Conservation (phyloP, 2,113 vertebrate species). For the Prolemur simus region DNA sequence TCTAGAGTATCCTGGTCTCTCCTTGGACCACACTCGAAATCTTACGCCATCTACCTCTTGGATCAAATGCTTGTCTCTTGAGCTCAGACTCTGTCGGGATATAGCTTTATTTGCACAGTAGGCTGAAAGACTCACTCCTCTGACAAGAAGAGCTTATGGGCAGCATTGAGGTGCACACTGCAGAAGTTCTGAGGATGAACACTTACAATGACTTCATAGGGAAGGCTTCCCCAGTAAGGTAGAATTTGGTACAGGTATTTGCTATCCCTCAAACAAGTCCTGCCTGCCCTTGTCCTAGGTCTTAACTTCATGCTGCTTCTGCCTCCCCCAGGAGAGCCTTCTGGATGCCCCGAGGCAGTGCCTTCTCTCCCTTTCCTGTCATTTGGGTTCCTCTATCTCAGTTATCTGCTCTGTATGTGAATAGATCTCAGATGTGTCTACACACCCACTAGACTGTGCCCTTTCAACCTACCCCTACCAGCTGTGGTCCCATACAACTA, state of each 20-base stretch:
- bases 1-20: not conserved
- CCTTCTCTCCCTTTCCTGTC: not conserved
- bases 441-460: not conserved
- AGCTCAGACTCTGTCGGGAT: not conserved
- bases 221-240: not conserved
- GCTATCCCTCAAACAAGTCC: not conserved
- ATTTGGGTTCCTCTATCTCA: not conserved
- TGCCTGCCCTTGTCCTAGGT: not conserved
- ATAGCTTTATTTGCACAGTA: not conserved
- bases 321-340: not conserved
- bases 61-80: not conserved
- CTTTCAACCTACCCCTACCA: too few species aligned
- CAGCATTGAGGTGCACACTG: not conserved
- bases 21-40: not conserved
- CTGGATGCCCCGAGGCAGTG: not conserved
- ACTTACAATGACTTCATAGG: not conserved
- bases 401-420: not conserved
- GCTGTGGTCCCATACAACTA: too few species aligned
- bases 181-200: not conserved
- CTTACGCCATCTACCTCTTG: not conserved
- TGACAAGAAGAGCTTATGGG: not conserved
- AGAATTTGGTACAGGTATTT: not conserved
- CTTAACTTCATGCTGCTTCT: not conserved
- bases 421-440: rapidly evolving
- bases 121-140: not conserved